These are phyloP conservation scores for Ennomos quercinarius DNA, from an alignment of 2,888 invertebrate genomes.

Conservation along the genomic window DNA sequence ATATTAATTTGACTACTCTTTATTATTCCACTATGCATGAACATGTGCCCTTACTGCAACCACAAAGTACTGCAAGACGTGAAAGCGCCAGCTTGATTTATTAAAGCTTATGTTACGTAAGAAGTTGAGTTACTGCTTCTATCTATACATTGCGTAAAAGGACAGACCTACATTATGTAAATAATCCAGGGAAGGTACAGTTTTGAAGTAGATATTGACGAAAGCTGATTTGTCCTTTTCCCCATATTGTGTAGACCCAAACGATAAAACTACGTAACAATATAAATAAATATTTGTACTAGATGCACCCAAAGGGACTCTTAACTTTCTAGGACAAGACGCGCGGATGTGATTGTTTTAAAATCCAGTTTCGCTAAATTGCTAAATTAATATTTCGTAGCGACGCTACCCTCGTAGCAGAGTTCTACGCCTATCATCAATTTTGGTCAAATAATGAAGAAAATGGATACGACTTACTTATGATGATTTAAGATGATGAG, in stretches of 20 bases:
- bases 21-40: neutral
- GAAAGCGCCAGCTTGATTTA: slow-evolving; percentile 22
- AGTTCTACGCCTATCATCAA: too few species aligned
- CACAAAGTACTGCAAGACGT: slow-evolving; percentile 6
- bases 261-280: slow-evolving; percentile 9
- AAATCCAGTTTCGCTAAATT: too few species aligned
- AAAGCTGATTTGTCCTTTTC: slow-evolving; percentile 25
- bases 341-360: too few species aligned
- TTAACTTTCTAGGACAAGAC: too few species aligned
- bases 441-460: too few species aligned
- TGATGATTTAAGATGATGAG: too few species aligned
- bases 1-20: too few species aligned
- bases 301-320: neutral
- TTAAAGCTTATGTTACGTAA: slow-evolving; percentile 19
- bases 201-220: slow-evolving; percentile 25
- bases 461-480: too few species aligned
- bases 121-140: slow-evolving; percentile 13
- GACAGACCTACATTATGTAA: slow-evolving; percentile 21
- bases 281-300: neutral
- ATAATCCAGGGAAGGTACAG: slow-evolving; percentile 15
- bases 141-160: slow-evolving; percentile 11
- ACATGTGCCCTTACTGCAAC: slow-evolving; percentile 4
- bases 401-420: too few species aligned
- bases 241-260: slow-evolving; percentile 11
- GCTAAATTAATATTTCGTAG: too few species aligned